A percentile compares a stretch with the other conserved stretches of the same genome.
phyloP scores from a whole-genome alignment of 2,888 invertebrate species.

The Endomychus coccineus region DNA sequence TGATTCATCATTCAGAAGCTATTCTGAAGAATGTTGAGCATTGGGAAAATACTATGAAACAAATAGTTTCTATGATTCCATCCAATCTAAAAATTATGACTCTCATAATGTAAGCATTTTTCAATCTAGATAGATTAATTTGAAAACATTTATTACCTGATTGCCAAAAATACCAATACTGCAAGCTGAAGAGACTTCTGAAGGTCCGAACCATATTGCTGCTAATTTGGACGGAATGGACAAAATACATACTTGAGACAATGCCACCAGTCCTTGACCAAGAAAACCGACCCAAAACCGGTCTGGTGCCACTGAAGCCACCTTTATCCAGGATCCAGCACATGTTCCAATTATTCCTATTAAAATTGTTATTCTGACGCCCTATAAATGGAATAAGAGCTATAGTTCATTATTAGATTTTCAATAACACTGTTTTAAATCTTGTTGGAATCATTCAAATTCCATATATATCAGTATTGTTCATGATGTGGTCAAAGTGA shows the following conservation, averaged over 20 bases:
- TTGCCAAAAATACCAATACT: conserved; percentile 98
- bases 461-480: too few relatives aligned
- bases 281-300: conserved; percentile 82
- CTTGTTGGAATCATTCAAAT: too few relatives aligned
- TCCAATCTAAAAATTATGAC: too few relatives aligned
- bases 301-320: conserved; percentile 76
- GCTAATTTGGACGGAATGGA: conserved; percentile 89
- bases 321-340: conserved; percentile 85
- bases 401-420: too few relatives aligned
- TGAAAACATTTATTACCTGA: conserved; percentile 59
- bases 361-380: conserved; percentile 71
- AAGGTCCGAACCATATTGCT: conserved; percentile 96
- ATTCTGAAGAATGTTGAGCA: too few relatives aligned
- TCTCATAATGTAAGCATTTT: not conserved
- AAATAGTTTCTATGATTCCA: too few relatives aligned
- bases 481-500: too few relatives aligned
- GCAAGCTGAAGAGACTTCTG: conserved; percentile 94
- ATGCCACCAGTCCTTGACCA: conserved; percentile 80
- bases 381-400: conserved; percentile 59
- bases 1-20: too few relatives aligned
- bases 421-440: too few relatives aligned
- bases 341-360: conserved; percentile 82
- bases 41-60: too few relatives aligned
- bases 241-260: conserved; percentile 88
- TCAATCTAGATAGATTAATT: conserved; percentile 4